These are phyloP conservation scores for Cephus pulcher DNA, from an alignment of 2,888 invertebrate genomes.

Conservation along the genomic window DNA sequence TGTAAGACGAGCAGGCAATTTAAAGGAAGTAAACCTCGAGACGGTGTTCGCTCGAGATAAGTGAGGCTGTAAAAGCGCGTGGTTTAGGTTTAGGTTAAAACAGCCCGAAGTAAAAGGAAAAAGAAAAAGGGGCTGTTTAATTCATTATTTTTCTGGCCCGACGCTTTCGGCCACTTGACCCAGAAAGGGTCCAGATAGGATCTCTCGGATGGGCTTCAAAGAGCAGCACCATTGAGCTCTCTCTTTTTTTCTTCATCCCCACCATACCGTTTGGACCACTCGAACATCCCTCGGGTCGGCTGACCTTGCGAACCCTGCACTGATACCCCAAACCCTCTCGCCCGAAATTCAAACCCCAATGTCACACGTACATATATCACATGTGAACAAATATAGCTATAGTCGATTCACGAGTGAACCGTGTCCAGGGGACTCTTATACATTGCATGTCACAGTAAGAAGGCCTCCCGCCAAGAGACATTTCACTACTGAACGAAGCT, in stretches of 20 bases:
- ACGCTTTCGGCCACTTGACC: neutral
- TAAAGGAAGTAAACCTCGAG: neutral
- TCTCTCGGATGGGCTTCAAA: neutral
- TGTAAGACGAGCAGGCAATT: neutral
- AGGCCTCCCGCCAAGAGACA: neutral
- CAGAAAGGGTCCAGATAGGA: neutral
- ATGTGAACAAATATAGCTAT: neutral
- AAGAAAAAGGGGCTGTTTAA: neutral
- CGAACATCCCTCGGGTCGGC: neutral
- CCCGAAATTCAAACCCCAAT: neutral
- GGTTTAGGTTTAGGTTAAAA: neutral
- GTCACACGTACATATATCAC: neutral
- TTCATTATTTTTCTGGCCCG: neutral
- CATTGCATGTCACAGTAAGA: neutral
- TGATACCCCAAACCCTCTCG: neutral
- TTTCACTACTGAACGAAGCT: neutral
- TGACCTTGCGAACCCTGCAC: neutral
- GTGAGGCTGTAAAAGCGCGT: neutral
- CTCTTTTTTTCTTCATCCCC: neutral
- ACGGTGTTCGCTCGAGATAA: neutral
- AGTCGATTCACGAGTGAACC: neutral
- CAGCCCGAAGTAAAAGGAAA: neutral
- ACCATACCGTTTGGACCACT: neutral
- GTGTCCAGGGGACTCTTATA: neutral
- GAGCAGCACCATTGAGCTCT: neutral